These are phyloP conservation scores for Cantharis flavilabris DNA, from an alignment of 2,888 invertebrate species.

Conservation along the genomic window DNA sequence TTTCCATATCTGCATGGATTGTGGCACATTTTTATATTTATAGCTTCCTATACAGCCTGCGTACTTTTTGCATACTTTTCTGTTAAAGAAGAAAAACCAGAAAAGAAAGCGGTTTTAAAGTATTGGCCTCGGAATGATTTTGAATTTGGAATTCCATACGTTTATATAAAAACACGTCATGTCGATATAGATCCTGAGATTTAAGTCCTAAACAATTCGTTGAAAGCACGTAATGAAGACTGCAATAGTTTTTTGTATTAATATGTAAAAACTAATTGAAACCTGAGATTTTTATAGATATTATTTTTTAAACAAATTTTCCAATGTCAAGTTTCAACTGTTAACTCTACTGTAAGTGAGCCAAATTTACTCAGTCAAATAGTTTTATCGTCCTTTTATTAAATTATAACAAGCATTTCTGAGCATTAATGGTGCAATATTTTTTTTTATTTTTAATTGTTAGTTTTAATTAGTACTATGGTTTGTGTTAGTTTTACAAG, in stretches of 20 bases:
- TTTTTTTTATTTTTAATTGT: background rate
- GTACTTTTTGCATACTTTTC: conserved; percentile 82
- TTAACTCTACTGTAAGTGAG: background rate
- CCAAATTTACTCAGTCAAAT: background rate
- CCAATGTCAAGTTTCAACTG: background rate
- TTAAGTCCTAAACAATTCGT: background rate
- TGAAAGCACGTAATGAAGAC: background rate
- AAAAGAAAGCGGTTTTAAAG: conserved; percentile 68
- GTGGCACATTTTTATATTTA: conserved; percentile 83
- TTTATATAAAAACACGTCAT: conserved; percentile 60
- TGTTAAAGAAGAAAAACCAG: conserved; percentile 72
- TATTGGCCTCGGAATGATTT: conserved; percentile 82
- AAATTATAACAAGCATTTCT: background rate
- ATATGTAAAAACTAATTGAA: background rate
- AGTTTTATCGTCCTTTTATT: background rate
- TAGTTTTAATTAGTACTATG: background rate
- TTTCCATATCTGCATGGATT: conserved; percentile 83
- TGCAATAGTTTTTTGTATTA: background rate
- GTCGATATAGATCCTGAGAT: conserved; percentile 32
- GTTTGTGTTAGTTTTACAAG: background rate
- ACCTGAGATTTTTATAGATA: background rate
- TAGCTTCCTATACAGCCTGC: conserved; percentile 75
- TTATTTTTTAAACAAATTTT: background rate
- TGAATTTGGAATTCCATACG: conserved; percentile 78
- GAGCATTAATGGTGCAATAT: background rate